phyloP scores from a whole-genome alignment of 1,140 invertebrate species.

The Brachionus plicatilis region DNA sequence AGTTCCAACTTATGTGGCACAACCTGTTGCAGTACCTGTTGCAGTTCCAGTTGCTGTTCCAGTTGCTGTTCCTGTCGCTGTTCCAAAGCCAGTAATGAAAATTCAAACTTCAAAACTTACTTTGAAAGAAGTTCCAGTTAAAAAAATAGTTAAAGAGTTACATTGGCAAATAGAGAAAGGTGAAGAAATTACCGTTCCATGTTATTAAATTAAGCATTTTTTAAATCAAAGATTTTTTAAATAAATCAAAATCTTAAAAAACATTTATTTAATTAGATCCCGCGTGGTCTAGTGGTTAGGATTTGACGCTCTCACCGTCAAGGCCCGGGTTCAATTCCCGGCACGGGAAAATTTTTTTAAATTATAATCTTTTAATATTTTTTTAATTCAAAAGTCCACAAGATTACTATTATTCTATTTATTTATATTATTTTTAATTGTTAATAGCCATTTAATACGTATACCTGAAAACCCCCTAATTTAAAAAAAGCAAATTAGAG shows the following conservation, averaged over 20 bases:
- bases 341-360: not conserved
- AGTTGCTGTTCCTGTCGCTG: not conserved
- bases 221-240: not conserved
- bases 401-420: no score
- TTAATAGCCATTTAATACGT: no score
- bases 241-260: not conserved
- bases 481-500: no score
- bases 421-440: no score
- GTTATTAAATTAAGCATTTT: not conserved
- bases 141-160: not conserved
- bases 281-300: conserved; percentile 2
- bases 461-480: no score
- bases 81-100: not conserved
- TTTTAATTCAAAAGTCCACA: no score
- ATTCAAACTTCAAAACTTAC: not conserved
- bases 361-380: no score
- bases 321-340: conserved; percentile 4
- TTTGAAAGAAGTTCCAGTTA: not conserved
- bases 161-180: not conserved
- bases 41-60: no score
- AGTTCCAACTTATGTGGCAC: not conserved
- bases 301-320: conserved; percentile 11
- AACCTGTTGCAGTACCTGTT: not conserved
- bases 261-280: not conserved
- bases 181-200: not conserved